Evolutionary conservation across 2,888 invertebrate genomes (phyloP), one percentile per base, ranked within the genome.

Genomic region (Cacoxenus indagator): DNA sequence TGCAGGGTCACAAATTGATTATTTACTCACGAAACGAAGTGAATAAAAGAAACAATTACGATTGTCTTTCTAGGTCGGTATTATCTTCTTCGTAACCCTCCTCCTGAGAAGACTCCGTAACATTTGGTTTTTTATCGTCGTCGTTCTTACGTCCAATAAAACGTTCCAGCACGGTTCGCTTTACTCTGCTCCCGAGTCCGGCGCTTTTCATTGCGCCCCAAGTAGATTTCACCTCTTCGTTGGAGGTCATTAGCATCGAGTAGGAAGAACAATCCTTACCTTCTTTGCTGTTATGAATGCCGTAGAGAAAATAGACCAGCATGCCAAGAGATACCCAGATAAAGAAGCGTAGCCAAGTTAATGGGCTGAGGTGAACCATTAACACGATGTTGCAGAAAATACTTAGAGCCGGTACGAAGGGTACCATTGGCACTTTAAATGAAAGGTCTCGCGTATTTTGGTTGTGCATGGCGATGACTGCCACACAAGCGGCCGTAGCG

Each of bases 281-380:
- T 77, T 95, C 92, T 86, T 94, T 94, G 87, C 95, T 96, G 86
- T 95, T 93, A 83, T 94, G 93, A 70, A 96, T 94, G 4, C 95
- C 95, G 85, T 96, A 95, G 1, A 94, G 88, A 88, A 95, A 95
- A 86, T 96, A 96, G 5, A 95, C 91, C 27, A 95, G 88, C 85
- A 95, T 87, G 92, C 96, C 96, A 69, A 95, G 86, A 54, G 93
- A 91, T 91, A 96, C 95, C 96, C 96, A 96, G 57, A 95, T 92
- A 76, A 94, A 91, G 85, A 96, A 96, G 46, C 96, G 90, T 4
- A 95, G 89, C 96, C 96, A 96, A 0, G 96, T 96, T 22, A 95
- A 88, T 0, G 92, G 90, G 74, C 94, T 94, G 65, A 96, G 89
- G 78, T 95, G 94, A 31, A 94, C 92, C 94, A 96, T 96, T 65